A percentile compares a stretch with the other conserved stretches of the same genome.
Conservation (phyloP, 30 jellyfish, hydroid and myxozoan species). For the Nemopilema nomurai region DNA sequence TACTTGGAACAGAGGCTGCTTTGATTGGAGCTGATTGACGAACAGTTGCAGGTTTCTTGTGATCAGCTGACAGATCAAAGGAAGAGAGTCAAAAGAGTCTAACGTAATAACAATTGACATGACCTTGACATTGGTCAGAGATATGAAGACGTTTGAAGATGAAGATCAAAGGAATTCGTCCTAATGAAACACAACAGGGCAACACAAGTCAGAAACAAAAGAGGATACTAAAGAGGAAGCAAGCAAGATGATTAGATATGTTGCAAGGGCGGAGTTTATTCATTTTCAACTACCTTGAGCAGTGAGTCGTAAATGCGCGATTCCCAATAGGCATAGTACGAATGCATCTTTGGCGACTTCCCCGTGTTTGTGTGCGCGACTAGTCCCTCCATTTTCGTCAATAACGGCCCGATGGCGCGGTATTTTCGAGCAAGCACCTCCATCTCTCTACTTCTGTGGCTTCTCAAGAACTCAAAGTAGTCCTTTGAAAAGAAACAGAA, state of each 20-base stretch:
- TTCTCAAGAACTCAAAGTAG: constrained; percentile 82
- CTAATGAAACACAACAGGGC: too few species aligned
- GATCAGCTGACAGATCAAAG: constrained; percentile 54
- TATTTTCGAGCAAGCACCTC: constrained; percentile 88
- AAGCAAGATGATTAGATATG: neutral
- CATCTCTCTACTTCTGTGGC: constrained; percentile 80
- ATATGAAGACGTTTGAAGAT: neutral
- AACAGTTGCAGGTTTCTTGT: constrained; percentile 76
- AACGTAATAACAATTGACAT: neutral
- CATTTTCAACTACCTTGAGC: constrained; percentile 56
- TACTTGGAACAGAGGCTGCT: constrained; percentile 85
- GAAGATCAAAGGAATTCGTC: neutral
- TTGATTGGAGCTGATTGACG: constrained; percentile 77
- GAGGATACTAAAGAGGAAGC: neutral
- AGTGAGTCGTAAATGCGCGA: constrained; percentile 79
- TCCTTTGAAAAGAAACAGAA: constrained; percentile 56
- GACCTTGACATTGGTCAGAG: neutral
- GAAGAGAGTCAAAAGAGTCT: neutral
- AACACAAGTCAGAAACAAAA: too few species aligned
- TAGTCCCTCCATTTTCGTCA: constrained; percentile 95
- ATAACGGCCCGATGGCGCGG: constrained; percentile 98
- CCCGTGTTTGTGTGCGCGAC: constrained; percentile 98
- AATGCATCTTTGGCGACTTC: constrained; percentile 70
- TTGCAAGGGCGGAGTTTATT: neutral
- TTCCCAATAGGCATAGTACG: constrained; percentile 94